phyloP scores from a whole-genome alignment of 92 coral and sea anemone genomes.

The Nematostella vectensis region DNA sequence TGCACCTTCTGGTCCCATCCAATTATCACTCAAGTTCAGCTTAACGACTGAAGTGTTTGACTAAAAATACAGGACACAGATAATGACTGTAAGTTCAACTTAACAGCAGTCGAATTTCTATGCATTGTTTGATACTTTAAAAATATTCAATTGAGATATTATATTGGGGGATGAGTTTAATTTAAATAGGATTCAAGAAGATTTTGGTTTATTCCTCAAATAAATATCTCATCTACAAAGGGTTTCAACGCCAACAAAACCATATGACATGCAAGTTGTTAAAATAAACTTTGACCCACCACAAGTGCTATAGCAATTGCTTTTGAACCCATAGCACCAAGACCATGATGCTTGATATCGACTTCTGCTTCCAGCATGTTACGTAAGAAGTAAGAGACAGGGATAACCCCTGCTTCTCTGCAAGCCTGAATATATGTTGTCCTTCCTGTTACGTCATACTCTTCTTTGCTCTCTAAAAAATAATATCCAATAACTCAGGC shows the following conservation, averaged over 20 bases:
- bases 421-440: conserved; percentile 94
- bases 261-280: too few relatives aligned
- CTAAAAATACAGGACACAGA: conserved; percentile 15
- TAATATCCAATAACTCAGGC: not conserved
- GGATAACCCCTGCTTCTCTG: conserved; percentile 75
- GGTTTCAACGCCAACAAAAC: too few relatives aligned
- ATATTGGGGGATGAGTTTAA: too few relatives aligned
- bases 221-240: too few relatives aligned
- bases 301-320: conserved; percentile 91
- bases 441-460: conserved; percentile 93
- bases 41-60: conserved; percentile 84
- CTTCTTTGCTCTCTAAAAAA: conserved; percentile 83
- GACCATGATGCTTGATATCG: conserved; percentile 96
- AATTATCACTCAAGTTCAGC: conserved; percentile 83
- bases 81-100: not conserved
- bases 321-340: conserved; percentile 90
- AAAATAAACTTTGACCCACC: conserved; percentile 63
- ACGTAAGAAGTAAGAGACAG: conserved; percentile 88
- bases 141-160: too few relatives aligned
- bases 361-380: conserved; percentile 74
- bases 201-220: too few relatives aligned
- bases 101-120: conserved; percentile 1
- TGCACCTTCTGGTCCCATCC: conserved; percentile 90
- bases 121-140: too few relatives aligned
- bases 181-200: too few relatives aligned